Evolutionary conservation across 2,888 invertebrate species (phyloP), one percentile per base, ranked within the genome.

Genomic region (Pandemis corylana): DNA sequence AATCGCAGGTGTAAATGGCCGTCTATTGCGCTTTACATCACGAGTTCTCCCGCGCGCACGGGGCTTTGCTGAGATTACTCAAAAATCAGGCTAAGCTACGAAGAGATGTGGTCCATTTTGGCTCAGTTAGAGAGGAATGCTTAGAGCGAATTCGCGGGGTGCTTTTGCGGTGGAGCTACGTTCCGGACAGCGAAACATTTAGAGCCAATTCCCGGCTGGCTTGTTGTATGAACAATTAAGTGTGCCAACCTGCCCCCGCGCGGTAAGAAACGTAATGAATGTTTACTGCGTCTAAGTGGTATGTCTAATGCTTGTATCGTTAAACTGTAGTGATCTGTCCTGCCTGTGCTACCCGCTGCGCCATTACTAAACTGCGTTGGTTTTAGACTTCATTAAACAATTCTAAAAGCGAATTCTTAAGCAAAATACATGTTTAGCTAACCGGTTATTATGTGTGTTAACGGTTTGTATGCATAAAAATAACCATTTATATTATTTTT

Each of bases 181-280:
- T 85, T 87, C 89, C 89, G 89, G 90, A 89, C 91, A 89, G 83
- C 87, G 86, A 84, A 90, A 88, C 91, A 90, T 91, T 92, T 92
- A 91, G 89, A 92, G 89, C 90, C 89, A 91, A 93, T 92, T 91
- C 93, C 90, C 92, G 80, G 83, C 88, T 90, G 92, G 90, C 91
- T 93, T 93, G 92, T 93, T 92, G 90, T 90, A 92, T 92, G 92
- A 93, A 93, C 93, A 93, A 92, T 94, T 93, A 93, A 92, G 90
- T 89, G 89, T 89, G 86, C 89, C 87, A 89, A 90, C 90, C 90
- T 90, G 87, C 85, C 84, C 86, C 85, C 80, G 83, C 84, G 85
- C 85, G 89, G 88, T 88, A 92, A 91, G 90, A 91, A 90, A 88
- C 84, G 83, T 91, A 90, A 91, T 91, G 87, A 89, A 89, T 91